These are phyloP conservation scores for Trachelipus rathkii DNA, from an alignment of 1,140 invertebrate genomes.

Conservation along the genomic window DNA sequence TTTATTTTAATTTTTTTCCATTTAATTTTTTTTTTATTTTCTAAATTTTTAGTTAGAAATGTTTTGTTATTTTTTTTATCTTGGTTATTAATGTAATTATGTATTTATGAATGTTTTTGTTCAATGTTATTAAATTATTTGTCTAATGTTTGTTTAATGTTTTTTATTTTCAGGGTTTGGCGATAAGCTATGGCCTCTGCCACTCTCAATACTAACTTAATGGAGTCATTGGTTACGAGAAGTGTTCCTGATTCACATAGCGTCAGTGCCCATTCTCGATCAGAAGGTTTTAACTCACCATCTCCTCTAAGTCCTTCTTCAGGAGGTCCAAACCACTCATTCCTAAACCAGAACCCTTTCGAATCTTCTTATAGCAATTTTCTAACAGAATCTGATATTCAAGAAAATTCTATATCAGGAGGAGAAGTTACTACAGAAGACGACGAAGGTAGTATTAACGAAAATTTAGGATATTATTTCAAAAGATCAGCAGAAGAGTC, in stretches of 20 bases:
- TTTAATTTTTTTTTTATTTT: too few relatives aligned
- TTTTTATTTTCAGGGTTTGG: constrained; percentile 1
- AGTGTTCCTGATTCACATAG: constrained; percentile 2
- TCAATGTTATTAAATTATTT: too few relatives aligned
- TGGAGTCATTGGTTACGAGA: not conserved
- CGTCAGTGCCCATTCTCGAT: constrained; percentile 2
- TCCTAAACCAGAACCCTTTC: not conserved
- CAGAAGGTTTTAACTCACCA: not conserved
- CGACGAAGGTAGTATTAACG: constrained; percentile 38
- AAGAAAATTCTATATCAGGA: constrained; percentile 29
- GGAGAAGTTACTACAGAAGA: constrained; percentile 42
- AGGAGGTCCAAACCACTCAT: not conserved
- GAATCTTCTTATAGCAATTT: not conserved
- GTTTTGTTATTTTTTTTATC: too few relatives aligned
- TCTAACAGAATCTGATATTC: not conserved
- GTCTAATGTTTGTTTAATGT: not conserved
- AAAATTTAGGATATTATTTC: constrained; percentile 31
- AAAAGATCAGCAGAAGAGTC: constrained; percentile 24
- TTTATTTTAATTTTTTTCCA: too few relatives aligned
- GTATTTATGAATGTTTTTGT: too few relatives aligned
- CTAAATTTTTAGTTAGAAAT: too few relatives aligned
- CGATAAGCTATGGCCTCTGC: constrained; percentile 2
- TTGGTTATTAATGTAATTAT: too few relatives aligned
- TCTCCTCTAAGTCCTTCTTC: not conserved
- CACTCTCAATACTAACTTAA: constrained; percentile 2